Base-by-base conservation (phyloP, 2,113 vertebrate species). In the Haemorhous mexicanus region DNA sequence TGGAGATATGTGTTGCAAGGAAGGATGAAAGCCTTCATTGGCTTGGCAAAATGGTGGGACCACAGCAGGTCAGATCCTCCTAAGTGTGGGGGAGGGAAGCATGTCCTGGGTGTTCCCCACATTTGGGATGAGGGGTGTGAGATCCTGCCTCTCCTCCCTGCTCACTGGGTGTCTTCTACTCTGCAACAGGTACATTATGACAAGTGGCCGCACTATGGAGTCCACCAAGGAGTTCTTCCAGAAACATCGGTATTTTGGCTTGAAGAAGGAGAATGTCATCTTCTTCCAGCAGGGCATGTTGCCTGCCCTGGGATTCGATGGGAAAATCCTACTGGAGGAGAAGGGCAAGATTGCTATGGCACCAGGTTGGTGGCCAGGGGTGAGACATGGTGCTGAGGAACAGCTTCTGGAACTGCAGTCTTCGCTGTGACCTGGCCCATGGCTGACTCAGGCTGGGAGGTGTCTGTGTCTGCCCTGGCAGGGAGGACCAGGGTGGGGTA, bases 261-360 rank as follows among this genome's bases (percentile, higher is more conserved):
- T 99, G 87, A 97, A 98, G 35, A 97, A 98, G 90, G 97, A 98
- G 93, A 98, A 99, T 2, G 90, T 99, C 9, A 84, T 99, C 76
- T 99, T 99, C 95, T 99, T 99, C 87, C 99, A 99, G 97, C 99
- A 99, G 95, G 99, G 99, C 79, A 99, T 99, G 99, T 97, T 99
- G n/a, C 99, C 99, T 4, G 99, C 99, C 39, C 97, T 99, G 98
- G 98, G 98, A 50, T 99, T 99, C 80, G 97, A 96, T 43, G 99
- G 99, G 67, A 99, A 99, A 96, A 98, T 99, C 91, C 98, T 99
- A 81, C 96, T 99, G 96, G 99, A 99, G 94, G 98, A 97, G 78
- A 99, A 99, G 97, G 98, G 98, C 87, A 99, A 98, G 97, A 90
- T 99, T 77, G 98, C 99, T 73, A 99, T 99, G 99, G 99, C 99